Conservation (phyloP, 2,113 vertebrate species). For the Pomatorhinus ruficollis region DNA sequence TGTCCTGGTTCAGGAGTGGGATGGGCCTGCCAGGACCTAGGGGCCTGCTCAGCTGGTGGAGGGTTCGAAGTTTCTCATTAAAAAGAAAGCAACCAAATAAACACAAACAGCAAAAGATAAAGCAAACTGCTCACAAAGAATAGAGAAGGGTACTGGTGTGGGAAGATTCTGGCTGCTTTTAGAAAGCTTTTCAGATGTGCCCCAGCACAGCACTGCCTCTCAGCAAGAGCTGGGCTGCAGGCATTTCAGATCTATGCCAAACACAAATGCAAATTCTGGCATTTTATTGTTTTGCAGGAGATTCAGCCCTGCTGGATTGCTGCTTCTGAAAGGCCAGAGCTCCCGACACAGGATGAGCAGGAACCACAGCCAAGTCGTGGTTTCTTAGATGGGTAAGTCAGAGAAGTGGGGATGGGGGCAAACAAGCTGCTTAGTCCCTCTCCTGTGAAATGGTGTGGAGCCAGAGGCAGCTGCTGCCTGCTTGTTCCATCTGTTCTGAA, state of each 20-base stretch:
- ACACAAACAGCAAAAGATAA: neutral
- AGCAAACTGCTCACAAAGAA: neutral
- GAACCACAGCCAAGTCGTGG: neutral
- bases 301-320: rapidly evolving
- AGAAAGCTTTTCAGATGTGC: neutral
- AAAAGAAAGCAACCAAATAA: neutral
- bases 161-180: neutral
- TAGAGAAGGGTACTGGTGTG: rapidly evolving
- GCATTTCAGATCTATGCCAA: neutral
- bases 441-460: neutral
- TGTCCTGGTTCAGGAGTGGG: neutral
- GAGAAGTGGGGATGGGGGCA: neutral
- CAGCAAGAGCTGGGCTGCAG: neutral
- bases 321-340: neutral
- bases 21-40: neutral
- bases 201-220: neutral
- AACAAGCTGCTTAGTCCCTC: neutral
- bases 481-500: neutral
- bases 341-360: rapidly evolving
- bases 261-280: neutral
- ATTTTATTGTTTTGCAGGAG: neutral
- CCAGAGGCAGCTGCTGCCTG: neutral
- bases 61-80: neutral
- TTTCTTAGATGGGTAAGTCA: neutral
- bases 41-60: neutral